Evolutionary conservation across 2,888 invertebrate species (phyloP).

Genomic region (Caenorhabditis angaria): DNA sequence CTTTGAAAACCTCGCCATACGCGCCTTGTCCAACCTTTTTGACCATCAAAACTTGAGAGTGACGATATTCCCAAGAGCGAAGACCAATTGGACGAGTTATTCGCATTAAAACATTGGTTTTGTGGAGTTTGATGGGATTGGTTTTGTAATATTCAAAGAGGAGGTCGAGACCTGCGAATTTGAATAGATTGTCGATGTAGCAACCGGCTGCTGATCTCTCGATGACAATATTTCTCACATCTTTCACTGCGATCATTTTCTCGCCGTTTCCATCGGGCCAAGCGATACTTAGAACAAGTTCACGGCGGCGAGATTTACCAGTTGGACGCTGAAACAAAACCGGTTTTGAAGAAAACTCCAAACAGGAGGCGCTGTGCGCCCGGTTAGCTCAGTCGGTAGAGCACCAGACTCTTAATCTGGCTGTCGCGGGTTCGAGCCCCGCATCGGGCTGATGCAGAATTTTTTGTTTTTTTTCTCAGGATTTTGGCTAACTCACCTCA

Average conservation of each 20-base stretch:
- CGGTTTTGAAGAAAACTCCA: background rate
- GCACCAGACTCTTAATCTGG: no score
- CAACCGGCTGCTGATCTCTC: conserved; percentile 7
- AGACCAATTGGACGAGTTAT: conserved; percentile 11
- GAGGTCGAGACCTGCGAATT: conserved; percentile 17
- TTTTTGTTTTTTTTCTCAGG: background rate
- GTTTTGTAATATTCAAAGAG: conserved; percentile 14
- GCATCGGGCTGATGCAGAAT: background rate
- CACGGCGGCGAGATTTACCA: conserved; percentile 13
- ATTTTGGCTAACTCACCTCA: conserved; percentile 10
- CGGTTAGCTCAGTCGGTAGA: background rate
- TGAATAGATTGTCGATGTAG: conserved; percentile 8
- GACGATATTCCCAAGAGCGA: conserved; percentile 33
- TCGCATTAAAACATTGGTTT: conserved; percentile 3
- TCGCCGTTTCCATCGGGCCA: conserved; percentile 20
- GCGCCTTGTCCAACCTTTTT: conserved; percentile 45
- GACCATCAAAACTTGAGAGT: conserved; percentile 20
- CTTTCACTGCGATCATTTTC: conserved; percentile 12
- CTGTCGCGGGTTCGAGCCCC: no score
- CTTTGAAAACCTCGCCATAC: conserved; percentile 42
- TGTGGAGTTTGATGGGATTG: conserved; percentile 10
- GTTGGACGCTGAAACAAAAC: conserved; percentile 15
- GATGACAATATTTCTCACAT: conserved; percentile 17
- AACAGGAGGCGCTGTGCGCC: background rate
- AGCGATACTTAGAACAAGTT: conserved; percentile 29